Percentiles rank a stretch among this genome's conserved stretches.
Evolutionary conservation across 1,140 invertebrate genomes (phyloP).

Genomic region (Drosophila pruinosa): DNA sequence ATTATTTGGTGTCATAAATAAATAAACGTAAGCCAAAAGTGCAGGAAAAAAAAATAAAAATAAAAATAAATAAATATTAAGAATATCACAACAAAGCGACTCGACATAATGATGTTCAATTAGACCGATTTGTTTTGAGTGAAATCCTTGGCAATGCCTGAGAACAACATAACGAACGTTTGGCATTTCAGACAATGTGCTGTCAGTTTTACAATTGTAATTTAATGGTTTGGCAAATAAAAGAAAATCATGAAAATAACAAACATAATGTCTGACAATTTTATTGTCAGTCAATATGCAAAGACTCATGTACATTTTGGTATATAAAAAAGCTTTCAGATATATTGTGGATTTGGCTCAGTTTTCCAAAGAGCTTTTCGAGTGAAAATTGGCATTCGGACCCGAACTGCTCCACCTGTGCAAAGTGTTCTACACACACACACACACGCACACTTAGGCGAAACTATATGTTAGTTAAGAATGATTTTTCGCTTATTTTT

Average conservation of each 20-base stretch:
- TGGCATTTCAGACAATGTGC: constrained; percentile 63
- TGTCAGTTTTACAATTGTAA: constrained; percentile 74
- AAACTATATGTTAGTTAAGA: constrained; percentile 65
- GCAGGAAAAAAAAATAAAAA: constrained; percentile 9
- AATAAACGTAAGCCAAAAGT: constrained; percentile 39
- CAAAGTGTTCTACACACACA: constrained; percentile 32
- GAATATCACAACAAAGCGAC: constrained; percentile 22
- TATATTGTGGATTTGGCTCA: constrained; percentile 29
- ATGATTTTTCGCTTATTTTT: constrained; percentile 81
- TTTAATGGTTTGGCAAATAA: constrained; percentile 60
- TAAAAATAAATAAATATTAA: constrained; percentile 9
- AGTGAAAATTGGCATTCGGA: constrained; percentile 43
- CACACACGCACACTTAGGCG: constrained; percentile 8
- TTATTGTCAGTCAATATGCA: constrained; percentile 20
- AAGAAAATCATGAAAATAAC: background rate
- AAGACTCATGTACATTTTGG: background rate
- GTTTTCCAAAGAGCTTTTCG: constrained; percentile 66
- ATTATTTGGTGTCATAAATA: constrained; percentile 52
- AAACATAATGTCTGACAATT: constrained; percentile 27
- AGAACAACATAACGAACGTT: constrained; percentile 3
- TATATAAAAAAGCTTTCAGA: background rate
- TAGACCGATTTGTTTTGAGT: constrained; percentile 38
- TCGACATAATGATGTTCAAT: constrained; percentile 10
- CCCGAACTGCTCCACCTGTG: constrained; percentile 60
- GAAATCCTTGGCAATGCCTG: constrained; percentile 74